Conservation (phyloP, 2,797 vertebrate genomes). For the Hemibagrus guttatus region DNA sequence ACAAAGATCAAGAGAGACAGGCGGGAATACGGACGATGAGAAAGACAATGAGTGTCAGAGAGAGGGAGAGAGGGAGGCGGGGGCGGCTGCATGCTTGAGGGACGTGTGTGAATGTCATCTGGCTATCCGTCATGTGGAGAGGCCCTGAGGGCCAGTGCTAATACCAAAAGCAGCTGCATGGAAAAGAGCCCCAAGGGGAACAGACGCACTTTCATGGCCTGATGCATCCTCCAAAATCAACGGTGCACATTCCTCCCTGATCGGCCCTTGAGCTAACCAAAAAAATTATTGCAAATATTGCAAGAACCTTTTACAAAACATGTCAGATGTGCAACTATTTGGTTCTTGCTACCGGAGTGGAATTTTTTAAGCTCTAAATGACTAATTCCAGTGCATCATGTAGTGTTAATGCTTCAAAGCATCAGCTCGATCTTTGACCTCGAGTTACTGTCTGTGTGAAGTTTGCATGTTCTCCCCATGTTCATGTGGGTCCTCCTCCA, state of each 20-base stretch:
- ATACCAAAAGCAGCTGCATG: conserved; percentile 79
- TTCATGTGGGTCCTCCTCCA: neutral
- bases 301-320: neutral
- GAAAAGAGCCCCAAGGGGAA: conserved; percentile 64
- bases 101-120: conserved; percentile 77
- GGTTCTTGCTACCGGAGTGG: neutral
- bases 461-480: neutral
- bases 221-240: conserved; percentile 63
- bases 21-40: conserved; percentile 27
- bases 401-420: neutral
- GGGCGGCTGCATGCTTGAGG: conserved; percentile 59
- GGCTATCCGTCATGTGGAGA: conserved; percentile 68
- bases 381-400: neutral
- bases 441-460: neutral
- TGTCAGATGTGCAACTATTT: neutral
- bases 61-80: conserved; percentile 54
- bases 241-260: conserved; percentile 54
- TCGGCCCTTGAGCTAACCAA: conserved; percentile 32
- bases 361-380: neutral
- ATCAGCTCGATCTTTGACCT: neutral
- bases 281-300: neutral
- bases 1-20: conserved; percentile 35
- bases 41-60: conserved; percentile 13
- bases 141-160: conserved; percentile 63
- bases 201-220: conserved; percentile 64